These are phyloP conservation scores for Blastobasis lacticolella DNA, from an alignment of 2,888 invertebrate genomes.

Conservation along the genomic window DNA sequence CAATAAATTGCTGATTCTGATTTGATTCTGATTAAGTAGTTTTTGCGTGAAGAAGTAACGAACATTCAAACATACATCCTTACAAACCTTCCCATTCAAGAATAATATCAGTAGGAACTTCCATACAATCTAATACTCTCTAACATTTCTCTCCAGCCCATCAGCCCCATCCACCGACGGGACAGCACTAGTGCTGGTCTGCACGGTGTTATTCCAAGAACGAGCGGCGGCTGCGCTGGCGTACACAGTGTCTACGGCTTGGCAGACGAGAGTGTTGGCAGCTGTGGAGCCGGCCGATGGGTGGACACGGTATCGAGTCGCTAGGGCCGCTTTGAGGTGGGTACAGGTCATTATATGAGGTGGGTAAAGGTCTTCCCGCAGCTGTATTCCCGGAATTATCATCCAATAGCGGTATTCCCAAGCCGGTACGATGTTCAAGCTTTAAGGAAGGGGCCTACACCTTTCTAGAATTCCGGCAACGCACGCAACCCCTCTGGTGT, in stretches of 20 bases:
- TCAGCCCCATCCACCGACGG: conserved; percentile 44
- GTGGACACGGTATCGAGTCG: conserved; percentile 91
- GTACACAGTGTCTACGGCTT: conserved; percentile 35
- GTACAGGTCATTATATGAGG: conserved; percentile 76
- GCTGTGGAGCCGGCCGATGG: conserved; percentile 74
- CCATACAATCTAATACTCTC: background rate
- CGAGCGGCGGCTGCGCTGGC: conserved; percentile 81
- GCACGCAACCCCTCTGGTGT: no score
- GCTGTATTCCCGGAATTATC: no score
- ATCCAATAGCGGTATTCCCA: no score
- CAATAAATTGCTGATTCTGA: no score
- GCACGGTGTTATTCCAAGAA: conserved; percentile 88
- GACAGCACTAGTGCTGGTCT: conserved; percentile 82
- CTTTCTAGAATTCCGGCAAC: no score
- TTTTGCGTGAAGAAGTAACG: no score
- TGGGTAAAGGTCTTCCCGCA: conserved; percentile 29
- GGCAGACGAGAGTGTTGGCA: conserved; percentile 72
- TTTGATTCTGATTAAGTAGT: no score
- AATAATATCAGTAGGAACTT: no score
- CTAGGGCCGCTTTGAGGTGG: conserved; percentile 87
- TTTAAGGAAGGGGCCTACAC: no score
- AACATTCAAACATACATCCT: no score
- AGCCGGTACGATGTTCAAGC: no score
- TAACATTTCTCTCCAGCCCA: background rate
- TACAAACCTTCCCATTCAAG: no score